Conservation (phyloP, 2,113 vertebrate genomes). For the Aspiorhynchus laticeps region DNA sequence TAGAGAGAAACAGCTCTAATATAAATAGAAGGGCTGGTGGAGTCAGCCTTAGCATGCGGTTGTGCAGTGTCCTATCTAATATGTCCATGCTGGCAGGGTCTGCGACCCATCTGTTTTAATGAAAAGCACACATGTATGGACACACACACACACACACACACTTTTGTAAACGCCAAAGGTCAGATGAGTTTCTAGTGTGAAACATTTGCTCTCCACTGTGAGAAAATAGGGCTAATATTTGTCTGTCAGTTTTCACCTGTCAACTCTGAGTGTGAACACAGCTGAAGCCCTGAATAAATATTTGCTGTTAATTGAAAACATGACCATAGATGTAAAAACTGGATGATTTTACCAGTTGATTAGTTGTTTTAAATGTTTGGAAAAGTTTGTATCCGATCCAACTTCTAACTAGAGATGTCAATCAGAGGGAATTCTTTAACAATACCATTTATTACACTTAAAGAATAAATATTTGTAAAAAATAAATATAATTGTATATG, state of each 20-base stretch:
- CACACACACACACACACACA: neutral
- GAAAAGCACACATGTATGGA: neutral
- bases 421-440: neutral
- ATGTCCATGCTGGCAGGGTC: neutral
- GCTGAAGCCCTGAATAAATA: constrained; percentile 29
- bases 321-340: neutral
- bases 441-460: neutral
- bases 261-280: constrained; percentile 17
- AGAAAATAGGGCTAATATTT: constrained; percentile 28
- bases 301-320: constrained; percentile 2
- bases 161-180: neutral
- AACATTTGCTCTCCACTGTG: constrained; percentile 43
- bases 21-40: neutral
- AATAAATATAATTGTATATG: no score
- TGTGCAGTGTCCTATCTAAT: neutral
- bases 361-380: neutral
- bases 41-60: neutral
- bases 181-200: constrained; percentile 42
- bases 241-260: constrained; percentile 27
- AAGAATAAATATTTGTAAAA: no score
- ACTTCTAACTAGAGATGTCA: neutral
- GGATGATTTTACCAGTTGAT: neutral
- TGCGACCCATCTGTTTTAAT: neutral
- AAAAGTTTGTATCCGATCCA: neutral
- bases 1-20: neutral